Evolutionary conservation across 2,888 invertebrate genomes (phyloP).

Genomic region (Perdita meconis): DNA sequence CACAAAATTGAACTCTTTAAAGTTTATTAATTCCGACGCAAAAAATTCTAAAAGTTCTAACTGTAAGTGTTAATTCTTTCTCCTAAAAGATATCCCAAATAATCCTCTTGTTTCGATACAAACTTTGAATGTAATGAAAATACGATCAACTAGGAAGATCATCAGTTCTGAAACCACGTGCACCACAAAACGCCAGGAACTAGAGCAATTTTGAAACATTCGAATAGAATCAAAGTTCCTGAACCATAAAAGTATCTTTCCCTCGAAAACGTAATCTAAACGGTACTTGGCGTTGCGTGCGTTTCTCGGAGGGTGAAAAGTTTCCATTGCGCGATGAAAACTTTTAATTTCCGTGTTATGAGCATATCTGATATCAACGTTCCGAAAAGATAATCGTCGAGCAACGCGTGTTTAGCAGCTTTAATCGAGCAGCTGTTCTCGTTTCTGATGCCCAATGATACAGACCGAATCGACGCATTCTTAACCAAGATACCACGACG

Average conservation of each 20-base stretch:
- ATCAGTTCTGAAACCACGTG: too few species aligned
- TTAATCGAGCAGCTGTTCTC: slow-evolving; percentile 53
- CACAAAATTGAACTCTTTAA: too few species aligned
- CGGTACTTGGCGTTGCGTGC: slow-evolving; percentile 32
- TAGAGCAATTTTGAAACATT: too few species aligned
- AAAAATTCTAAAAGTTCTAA: too few species aligned
- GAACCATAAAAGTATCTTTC: neutral
- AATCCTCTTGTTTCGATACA: too few species aligned
- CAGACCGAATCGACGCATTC: slow-evolving; percentile 42
- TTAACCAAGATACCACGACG: slow-evolving; percentile 46
- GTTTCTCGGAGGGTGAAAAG: slow-evolving; percentile 24
- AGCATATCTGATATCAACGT: slow-evolving; percentile 48
- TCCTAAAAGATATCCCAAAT: too few species aligned
- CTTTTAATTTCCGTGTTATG: slow-evolving; percentile 58
- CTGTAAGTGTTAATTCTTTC: too few species aligned
- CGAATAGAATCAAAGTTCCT: neutral
- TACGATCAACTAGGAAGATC: too few species aligned
- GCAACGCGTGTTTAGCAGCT: slow-evolving; percentile 52
- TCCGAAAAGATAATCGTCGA: slow-evolving; percentile 40
- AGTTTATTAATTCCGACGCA: too few species aligned
- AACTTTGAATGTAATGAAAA: too few species aligned
- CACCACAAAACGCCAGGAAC: too few species aligned
- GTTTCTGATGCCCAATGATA: slow-evolving; percentile 27
- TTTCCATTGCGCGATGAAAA: slow-evolving; percentile 58
- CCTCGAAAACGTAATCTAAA: neutral